Evolutionary conservation across 2,797 vertebrate species (phyloP).

Genomic region (Cottoperca gobio): DNA sequence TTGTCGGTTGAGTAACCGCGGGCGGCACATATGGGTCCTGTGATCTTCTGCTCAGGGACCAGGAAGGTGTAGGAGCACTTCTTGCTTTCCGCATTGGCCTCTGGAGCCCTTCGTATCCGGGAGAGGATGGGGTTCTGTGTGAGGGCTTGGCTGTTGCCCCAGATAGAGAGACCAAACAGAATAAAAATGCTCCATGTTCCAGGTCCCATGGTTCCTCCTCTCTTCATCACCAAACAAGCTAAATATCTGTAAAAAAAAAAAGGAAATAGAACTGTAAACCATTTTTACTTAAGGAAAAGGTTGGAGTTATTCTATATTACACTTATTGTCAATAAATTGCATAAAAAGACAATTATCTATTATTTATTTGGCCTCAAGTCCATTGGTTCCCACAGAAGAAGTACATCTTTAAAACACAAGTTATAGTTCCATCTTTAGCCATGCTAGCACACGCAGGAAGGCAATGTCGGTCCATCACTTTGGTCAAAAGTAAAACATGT

Average conservation of each 20-base stretch:
- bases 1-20: slow-evolving; percentile 87
- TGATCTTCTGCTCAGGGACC: slow-evolving; percentile 97
- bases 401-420: slow-evolving; percentile 1
- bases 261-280: slow-evolving; percentile 5
- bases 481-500: not conserved
- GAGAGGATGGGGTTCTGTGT: slow-evolving; percentile 81
- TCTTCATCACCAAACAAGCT: slow-evolving; percentile 50
- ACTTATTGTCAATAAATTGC: not conserved
- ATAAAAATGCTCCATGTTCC: slow-evolving; percentile 84
- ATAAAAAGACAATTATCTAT: no score
- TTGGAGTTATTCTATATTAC: slow-evolving; percentile 5
- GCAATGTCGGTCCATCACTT: not conserved
- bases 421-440: not conserved
- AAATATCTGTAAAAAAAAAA: slow-evolving; percentile 58
- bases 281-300: slow-evolving; percentile 10
- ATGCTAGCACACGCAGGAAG: no score
- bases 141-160: slow-evolving; percentile 71
- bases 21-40: slow-evolving; percentile 94
- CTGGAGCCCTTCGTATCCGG: slow-evolving; percentile 76
- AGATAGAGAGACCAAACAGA: slow-evolving; percentile 83
- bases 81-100: slow-evolving; percentile 76
- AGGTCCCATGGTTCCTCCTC: slow-evolving; percentile 83
- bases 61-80: slow-evolving; percentile 97
- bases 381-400: not conserved
- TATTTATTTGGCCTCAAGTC: no score